A percentile compares a stretch with the other conserved stretches of the same genome.
phyloP scores from a whole-genome alignment of 2,888 invertebrate species.

The Chaetogeoica ovagalla region DNA sequence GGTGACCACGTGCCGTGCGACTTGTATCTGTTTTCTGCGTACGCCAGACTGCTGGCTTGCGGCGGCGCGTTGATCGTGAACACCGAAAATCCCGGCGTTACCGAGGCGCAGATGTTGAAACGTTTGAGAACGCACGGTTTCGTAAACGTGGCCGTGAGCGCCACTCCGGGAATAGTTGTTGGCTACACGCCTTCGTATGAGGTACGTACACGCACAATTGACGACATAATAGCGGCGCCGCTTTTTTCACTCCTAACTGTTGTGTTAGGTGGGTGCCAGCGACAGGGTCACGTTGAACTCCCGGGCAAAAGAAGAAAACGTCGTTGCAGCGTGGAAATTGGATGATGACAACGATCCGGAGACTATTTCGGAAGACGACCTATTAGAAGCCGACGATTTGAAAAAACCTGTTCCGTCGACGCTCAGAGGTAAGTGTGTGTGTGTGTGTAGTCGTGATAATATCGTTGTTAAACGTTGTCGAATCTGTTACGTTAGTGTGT shows the following conservation, averaged over 20 bases:
- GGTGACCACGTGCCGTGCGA: background rate
- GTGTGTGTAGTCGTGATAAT: background rate
- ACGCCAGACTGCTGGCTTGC: background rate
- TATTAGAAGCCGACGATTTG: conserved; percentile 87
- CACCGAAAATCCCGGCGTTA: background rate
- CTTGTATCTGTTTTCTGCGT: background rate
- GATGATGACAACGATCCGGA: conserved; percentile 67
- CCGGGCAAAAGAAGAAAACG: conserved; percentile 24
- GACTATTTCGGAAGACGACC: conserved; percentile 81
- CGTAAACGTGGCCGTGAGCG: background rate
- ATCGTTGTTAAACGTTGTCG: background rate
- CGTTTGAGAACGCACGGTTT: conserved; percentile 22
- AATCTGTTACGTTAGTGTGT: conserved; percentile 65
- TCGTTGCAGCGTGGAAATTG: conserved; percentile 74
- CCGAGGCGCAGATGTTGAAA: background rate
- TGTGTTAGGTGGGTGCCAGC: conserved; percentile 13
- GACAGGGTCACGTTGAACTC: conserved; percentile 13
- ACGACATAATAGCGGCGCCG: too few species aligned
- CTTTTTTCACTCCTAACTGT: background rate
- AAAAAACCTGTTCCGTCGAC: conserved; percentile 82
- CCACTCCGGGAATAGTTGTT: background rate
- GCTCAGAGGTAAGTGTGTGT: conserved; percentile 71
- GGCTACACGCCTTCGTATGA: conserved; percentile 10
- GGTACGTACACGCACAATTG: background rate
- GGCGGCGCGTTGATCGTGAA: conserved; percentile 8